Evolutionary conservation across 1,140 invertebrate genomes (phyloP).

Genomic region (Bombus soroeensis): DNA sequence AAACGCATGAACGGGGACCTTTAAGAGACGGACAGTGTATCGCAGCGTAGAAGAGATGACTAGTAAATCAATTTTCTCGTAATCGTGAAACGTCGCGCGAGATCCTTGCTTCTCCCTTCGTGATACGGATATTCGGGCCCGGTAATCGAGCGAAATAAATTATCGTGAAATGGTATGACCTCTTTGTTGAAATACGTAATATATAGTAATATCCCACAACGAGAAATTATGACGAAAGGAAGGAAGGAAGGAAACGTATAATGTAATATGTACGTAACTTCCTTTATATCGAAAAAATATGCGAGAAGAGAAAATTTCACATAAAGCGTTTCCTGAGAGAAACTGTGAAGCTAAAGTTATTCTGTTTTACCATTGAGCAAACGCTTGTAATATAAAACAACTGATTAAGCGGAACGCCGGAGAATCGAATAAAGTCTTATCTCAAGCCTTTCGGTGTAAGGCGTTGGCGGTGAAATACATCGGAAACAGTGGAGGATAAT

Average conservation of each 20-base stretch:
- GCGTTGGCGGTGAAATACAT: background rate
- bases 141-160: background rate
- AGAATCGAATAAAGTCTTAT: background rate
- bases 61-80: conserved; percentile 14
- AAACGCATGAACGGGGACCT: background rate
- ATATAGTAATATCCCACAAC: background rate
- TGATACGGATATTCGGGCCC: background rate
- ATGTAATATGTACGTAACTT: background rate
- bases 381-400: background rate
- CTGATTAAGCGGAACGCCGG: background rate
- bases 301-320: background rate
- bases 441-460: background rate
- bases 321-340: background rate
- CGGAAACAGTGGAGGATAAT: background rate
- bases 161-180: too few species aligned
- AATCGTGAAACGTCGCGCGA: background rate
- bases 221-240: background rate
- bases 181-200: background rate
- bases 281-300: background rate
- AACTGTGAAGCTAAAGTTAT: background rate
- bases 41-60: too few species aligned
- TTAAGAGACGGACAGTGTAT: background rate
- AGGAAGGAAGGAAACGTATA: background rate
- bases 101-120: background rate
- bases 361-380: too few species aligned